These are phyloP conservation scores for Charadrius vociferus DNA, from an alignment of 2,113 vertebrate species.

Conservation along the genomic window DNA sequence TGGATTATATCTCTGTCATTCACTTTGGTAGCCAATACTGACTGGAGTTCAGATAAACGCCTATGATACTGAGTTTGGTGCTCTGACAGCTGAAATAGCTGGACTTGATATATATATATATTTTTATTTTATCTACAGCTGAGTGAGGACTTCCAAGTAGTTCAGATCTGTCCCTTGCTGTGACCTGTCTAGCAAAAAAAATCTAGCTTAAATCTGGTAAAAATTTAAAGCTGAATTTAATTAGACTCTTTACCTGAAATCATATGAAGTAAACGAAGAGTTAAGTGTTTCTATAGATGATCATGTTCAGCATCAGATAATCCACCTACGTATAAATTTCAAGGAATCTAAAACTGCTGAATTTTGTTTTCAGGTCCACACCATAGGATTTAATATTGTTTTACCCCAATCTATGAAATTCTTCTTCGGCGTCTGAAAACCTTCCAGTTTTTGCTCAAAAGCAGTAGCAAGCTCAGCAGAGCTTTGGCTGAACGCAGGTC, in stretches of 20 bases:
- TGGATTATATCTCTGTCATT: neutral
- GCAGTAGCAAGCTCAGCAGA: neutral
- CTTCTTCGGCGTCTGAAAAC: neutral
- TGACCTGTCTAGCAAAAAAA: neutral
- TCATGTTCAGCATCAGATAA: neutral
- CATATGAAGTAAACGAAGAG: neutral
- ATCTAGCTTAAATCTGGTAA: neutral
- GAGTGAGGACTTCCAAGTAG: neutral
- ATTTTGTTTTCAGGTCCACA: neutral
- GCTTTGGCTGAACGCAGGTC: neutral
- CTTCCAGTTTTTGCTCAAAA: neutral
- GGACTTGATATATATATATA: neutral
- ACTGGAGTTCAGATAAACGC: neutral
- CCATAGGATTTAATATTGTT: neutral
- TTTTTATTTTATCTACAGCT: neutral
- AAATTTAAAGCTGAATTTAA: neutral
- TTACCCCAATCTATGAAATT: neutral
- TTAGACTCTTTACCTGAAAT: neutral
- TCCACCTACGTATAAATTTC: rapidly evolving
- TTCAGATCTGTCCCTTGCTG: neutral
- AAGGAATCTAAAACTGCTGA: neutral
- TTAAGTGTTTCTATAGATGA: neutral
- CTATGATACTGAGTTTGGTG: neutral
- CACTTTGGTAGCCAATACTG: neutral
- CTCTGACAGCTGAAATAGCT: neutral